Evolutionary conservation across 2,888 invertebrate genomes (phyloP).

Genomic region (Julus scandinavius): DNA sequence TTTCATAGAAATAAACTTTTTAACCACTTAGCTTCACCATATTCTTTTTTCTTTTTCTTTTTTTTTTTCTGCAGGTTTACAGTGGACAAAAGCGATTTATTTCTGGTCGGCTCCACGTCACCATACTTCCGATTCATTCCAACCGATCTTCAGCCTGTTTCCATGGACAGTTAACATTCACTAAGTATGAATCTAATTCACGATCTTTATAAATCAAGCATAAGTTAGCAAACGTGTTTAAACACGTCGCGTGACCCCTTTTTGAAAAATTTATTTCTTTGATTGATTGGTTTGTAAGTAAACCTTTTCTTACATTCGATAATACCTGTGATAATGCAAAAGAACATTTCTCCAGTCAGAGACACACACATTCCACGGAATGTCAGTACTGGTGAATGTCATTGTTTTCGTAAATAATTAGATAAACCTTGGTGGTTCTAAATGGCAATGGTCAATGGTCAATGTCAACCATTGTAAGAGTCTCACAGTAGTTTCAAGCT

Average conservation of each 20-base stretch:
- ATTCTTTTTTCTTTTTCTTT: too few relatives aligned
- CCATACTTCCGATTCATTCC: conserved; percentile 54
- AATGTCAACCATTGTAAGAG: not conserved
- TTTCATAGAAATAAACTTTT: too few relatives aligned
- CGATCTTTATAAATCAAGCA: not conserved
- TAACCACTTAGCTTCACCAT: too few relatives aligned
- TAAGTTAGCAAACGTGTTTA: not conserved
- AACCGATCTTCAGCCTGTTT: conserved; percentile 42
- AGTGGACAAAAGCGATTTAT: conserved; percentile 47
- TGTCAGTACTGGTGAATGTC: not conserved
- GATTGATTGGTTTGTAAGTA: not conserved
- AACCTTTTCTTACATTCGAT: not conserved
- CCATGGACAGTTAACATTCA: not conserved
- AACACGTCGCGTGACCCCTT: not conserved
- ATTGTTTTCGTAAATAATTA: not conserved
- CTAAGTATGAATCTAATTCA: not conserved
- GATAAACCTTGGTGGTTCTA: not conserved
- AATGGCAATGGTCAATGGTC: not conserved
- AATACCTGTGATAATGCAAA: not conserved
- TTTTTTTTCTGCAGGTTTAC: conserved; percentile 55
- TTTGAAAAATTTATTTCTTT: not conserved
- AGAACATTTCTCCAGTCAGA: not conserved
- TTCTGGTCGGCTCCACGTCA: conserved; percentile 54
- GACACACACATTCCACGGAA: not conserved
- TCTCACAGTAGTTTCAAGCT: not conserved